These are phyloP conservation scores for Scaptomyza tumidula DNA, from an alignment of 2,888 invertebrate species.

Conservation along the genomic window DNA sequence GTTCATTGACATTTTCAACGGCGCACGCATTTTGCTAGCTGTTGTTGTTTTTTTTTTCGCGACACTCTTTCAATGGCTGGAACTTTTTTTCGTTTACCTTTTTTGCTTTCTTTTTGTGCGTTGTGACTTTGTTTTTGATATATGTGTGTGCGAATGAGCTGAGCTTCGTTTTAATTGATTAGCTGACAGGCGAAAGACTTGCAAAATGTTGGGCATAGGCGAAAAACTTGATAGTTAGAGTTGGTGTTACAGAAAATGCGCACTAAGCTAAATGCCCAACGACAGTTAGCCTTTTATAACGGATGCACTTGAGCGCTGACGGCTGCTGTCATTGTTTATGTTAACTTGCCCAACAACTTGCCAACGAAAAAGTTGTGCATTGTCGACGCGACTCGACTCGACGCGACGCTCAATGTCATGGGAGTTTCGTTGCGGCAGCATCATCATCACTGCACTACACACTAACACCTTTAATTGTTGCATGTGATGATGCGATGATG, in stretches of 20 bases:
- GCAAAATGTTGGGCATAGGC: constrained; percentile 23
- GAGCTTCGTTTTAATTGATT: constrained; percentile 59
- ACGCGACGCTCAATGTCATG: constrained; percentile 78
- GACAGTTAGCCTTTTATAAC: constrained; percentile 74
- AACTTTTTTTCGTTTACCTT: constrained; percentile 9
- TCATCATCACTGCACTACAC: constrained; percentile 40
- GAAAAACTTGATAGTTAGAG: constrained; percentile 39
- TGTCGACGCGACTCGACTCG: constrained; percentile 40
- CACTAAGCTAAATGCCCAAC: constrained; percentile 29
- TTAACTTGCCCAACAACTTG: constrained; percentile 57
- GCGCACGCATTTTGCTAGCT: constrained; percentile 37
- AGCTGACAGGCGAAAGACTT: constrained; percentile 42
- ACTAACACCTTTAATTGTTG: constrained; percentile 69
- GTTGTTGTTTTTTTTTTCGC: constrained; percentile 57
- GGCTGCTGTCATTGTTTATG: constrained; percentile 58
- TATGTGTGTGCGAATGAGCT: constrained; percentile 37
- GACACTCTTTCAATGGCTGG: constrained; percentile 51
- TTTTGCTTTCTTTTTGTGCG: constrained; percentile 61
- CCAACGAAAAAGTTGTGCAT: constrained; percentile 50
- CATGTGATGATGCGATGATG: constrained; percentile 43
- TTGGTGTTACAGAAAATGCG: constrained; percentile 44
- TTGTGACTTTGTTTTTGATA: constrained; percentile 50
- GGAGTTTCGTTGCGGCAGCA: constrained; percentile 59
- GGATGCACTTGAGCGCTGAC: constrained; percentile 76
- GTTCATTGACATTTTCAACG: constrained; percentile 70